Evolutionary conservation across 2,113 vertebrate species (phyloP), one percentile per base, ranked within the genome.

Genomic region (Origma solitaria): DNA sequence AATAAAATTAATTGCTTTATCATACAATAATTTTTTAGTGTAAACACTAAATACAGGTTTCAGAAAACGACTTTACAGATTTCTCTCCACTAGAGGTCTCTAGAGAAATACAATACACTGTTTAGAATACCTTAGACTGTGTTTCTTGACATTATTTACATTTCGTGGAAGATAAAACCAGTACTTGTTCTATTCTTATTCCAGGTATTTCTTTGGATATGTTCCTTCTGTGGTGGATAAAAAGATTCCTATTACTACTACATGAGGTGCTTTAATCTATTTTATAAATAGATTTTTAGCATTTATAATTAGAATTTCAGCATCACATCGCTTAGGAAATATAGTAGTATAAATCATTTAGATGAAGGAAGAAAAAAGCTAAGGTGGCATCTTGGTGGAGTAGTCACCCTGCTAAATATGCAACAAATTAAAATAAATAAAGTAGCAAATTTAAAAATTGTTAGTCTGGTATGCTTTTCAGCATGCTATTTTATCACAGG

Each of bases 51-150:
- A 38, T 7, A 7, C 4, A 24, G 16, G 16, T 93, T 64, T 66
- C 28, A 31, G 68, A 82, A 87, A 60, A 78, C 1, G 2, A 58
- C 37, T 38, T 64, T 94, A 49, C 44, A 82, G 10, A 37, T 27
- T 64, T 96, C 70, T 96, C 50, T 97, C 98, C 98, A 98, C 98
- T 97, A 98, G 98, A 97, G 96, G 98, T 97, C 98, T 96, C 98
- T 93, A 97, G 94, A 98, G 97, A 98, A 97, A 97, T 92, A 57
- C 76, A 82, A 94, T 66, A 96, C 66, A 40, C 10, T 65, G 6
- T 33, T 89, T 47, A 76, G 68, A 87, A 20, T 9, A 37, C 5
- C 27, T 82, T 56, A 42, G 18, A 3, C 11, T 70, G 65, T 13
- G 7, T 38, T 53, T 90, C 42, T 70, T 35, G 38, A 33, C 6